Percentiles rank a stretch among this genome's conserved stretches.
Evolutionary conservation across 2,113 vertebrate species (phyloP).

Genomic region (Papio anubis): DNA sequence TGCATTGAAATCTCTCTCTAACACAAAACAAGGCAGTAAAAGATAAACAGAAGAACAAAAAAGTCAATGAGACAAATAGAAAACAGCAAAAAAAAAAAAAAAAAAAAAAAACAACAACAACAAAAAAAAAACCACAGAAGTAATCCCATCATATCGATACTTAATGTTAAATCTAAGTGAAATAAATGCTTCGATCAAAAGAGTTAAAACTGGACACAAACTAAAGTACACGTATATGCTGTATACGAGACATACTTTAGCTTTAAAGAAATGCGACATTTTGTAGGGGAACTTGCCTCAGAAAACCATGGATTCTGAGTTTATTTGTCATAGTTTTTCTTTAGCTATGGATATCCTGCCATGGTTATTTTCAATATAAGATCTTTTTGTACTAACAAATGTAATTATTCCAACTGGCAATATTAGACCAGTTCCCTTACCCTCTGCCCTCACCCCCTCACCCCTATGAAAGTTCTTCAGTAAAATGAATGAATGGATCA

Average conservation of each 20-base stretch:
- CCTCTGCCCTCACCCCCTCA: background rate
- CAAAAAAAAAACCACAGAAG: background rate
- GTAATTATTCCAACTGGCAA: background rate
- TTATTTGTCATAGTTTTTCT: background rate
- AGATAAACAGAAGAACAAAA: background rate
- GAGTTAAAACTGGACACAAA: background rate
- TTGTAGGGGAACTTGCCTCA: background rate
- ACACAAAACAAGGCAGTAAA: background rate
- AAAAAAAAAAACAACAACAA: fast-evolving
- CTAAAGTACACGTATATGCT: background rate
- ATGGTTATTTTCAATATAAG: background rate
- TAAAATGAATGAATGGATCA: background rate
- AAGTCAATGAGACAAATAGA: background rate
- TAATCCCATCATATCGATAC: background rate
- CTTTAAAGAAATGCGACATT: background rate
- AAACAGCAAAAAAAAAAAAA: background rate
- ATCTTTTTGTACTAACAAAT: background rate
- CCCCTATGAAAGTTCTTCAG: background rate
- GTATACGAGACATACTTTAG: background rate
- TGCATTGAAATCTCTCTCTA: background rate
- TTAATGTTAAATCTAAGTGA: background rate
- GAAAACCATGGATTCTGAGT: background rate
- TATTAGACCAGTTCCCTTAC: background rate
- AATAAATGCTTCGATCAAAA: background rate
- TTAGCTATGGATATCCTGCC: background rate